Evolutionary conservation across 2,113 vertebrate species (phyloP), one percentile per base, ranked within the genome.

Genomic region (Psettodes erumei): DNA sequence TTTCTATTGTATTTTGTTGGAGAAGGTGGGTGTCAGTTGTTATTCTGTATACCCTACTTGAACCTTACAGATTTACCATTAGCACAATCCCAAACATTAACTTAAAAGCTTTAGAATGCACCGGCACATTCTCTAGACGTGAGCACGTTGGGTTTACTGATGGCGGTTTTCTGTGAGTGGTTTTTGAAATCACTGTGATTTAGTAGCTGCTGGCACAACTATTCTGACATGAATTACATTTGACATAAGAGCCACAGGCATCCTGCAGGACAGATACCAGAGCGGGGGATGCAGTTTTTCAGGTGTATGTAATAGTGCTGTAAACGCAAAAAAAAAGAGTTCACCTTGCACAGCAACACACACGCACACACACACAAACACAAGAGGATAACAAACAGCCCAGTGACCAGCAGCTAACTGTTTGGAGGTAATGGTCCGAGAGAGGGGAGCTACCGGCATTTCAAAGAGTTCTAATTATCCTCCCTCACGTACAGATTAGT

Each of bases 371-470:
- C 30, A 28, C 13, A 64, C 33, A 55, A 6, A 65, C 28, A 48
- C 23, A 33, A 13, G 5, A 66, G 30, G 28, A 62, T 55, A 71
- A 67, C 62, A 81, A 72, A 56, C 51, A 66, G 61, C 69, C 28
- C 59, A 65, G 48, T 70, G 59, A 21, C 50, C 78, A 74, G 70
- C 32, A 47, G 79, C 73, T 73, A 77, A 74, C 66, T 37, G 72
- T 85, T 80, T 58, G 40, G 40, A 75, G 70, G 69, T 77, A 80
- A 89, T 85, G 77, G 75, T 62, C 56, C 37, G n/a, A 72, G 72
- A 68, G 62, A 69, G 35, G 8, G 48, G 38, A 82, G 47, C 45
- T 48, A 43, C 27, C 10, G 1, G 32, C 65, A 33, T 28, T 79
- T 83, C 53, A 59, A 68, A 81, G 71, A 59, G 65, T 48, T 58